Evolutionary conservation across 2,797 vertebrate genomes (phyloP).

Genomic region (Novumbra hubbsi): DNA sequence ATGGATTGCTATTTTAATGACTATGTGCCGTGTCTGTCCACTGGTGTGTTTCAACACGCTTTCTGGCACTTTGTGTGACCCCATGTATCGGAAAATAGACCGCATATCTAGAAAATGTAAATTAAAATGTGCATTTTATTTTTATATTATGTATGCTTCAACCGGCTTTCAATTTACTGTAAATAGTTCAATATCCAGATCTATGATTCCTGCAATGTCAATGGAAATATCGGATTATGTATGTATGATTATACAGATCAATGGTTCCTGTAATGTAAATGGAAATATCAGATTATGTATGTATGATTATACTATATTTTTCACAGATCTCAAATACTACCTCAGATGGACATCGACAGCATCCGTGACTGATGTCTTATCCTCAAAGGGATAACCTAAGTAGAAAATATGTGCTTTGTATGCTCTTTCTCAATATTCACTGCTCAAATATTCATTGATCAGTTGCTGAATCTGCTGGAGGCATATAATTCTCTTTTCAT

Average conservation of each 20-base stretch:
- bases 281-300: conserved; percentile 27
- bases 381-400: conserved; percentile 13
- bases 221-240: conserved; percentile 30
- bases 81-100: neutral
- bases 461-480: conserved; percentile 31
- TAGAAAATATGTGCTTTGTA: conserved; percentile 21
- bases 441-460: conserved; percentile 59
- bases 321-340: neutral
- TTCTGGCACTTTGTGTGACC: neutral
- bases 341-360: neutral
- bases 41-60: neutral
- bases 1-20: conserved; percentile 67
- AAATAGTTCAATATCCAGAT: conserved; percentile 20
- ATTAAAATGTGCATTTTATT: no score
- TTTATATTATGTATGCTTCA: no score
- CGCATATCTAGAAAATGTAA: neutral
- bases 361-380: conserved; percentile 25
- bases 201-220: conserved; percentile 9
- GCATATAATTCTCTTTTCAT: conserved; percentile 16
- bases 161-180: no score
- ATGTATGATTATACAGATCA: conserved; percentile 18
- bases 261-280: conserved; percentile 9
- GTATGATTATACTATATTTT: neutral
- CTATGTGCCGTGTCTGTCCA: conserved; percentile 26
- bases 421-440: neutral